Evolutionary conservation across 1,140 invertebrate species (phyloP).

Genomic region (Drosophila kepulauana): DNA sequence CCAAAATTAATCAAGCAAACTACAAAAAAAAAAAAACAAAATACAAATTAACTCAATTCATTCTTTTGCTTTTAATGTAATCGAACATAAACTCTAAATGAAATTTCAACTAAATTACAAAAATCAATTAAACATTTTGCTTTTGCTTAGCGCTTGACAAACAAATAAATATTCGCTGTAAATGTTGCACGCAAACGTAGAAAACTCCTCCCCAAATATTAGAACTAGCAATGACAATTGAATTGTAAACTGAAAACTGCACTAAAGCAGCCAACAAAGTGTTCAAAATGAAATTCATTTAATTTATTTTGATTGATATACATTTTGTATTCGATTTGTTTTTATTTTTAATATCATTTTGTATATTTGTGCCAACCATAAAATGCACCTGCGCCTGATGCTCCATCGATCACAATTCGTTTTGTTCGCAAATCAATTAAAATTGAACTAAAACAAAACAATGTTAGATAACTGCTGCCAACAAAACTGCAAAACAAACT

Average conservation of each 20-base stretch:
- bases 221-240: constrained; percentile 27
- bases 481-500: constrained; percentile 1
- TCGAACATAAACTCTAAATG: constrained; percentile 9
- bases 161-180: constrained; percentile 45
- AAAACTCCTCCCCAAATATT: constrained; percentile 33
- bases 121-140: constrained; percentile 30
- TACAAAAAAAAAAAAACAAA: constrained; percentile 12
- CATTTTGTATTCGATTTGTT: constrained; percentile 20
- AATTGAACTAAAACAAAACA: constrained; percentile 40
- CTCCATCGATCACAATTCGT: constrained; percentile 45
- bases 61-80: constrained; percentile 25
- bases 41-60: constrained; percentile 25
- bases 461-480: constrained; percentile 1
- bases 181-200: constrained; percentile 78
- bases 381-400: constrained; percentile 58
- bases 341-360: constrained; percentile 15
- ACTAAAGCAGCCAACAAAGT: constrained; percentile 21
- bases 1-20: constrained; percentile 59
- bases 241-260: constrained; percentile 36
- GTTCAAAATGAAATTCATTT: constrained; percentile 7
- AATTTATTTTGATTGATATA: constrained; percentile 5
- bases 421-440: constrained; percentile 52
- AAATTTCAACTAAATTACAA: constrained; percentile 25
- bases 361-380: constrained; percentile 33
- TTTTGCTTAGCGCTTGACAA: constrained; percentile 39